Base-by-base conservation (phyloP, 1,140 invertebrate species). In the Marisa cornuarietis region DNA sequence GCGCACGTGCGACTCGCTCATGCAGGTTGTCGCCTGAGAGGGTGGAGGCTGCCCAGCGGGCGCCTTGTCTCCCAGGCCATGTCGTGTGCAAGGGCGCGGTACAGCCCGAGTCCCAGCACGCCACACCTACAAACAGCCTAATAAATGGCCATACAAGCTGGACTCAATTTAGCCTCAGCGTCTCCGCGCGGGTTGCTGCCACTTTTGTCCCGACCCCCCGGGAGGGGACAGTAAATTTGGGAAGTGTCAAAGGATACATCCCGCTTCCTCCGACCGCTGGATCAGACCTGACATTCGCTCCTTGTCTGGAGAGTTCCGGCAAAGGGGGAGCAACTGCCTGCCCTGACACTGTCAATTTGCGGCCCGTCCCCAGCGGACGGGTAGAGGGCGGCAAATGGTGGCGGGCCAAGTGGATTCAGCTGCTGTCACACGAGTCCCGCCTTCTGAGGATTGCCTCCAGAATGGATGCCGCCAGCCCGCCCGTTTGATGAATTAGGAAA, bases 301-400 rank as follows among this genome's bases (percentile, higher is more conserved):
- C 61, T 63, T 66, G 74, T 61, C 62, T 66, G 74, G 74, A 76
- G 74, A 66, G 24, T 26, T 24, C 61, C 74, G 42, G 42, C 22
- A 51, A 26, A 72, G 58, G 68, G 78, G 22, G 58, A 24, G 54
- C n/a, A 54, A 68, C 54, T 52, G 69, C 16, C 66, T 62, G 58
- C 58, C 68, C 78, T 79, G 78, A 71, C 78, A 71, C 26, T 72
- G 78, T 79, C 78, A 79, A 79, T 79, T 79, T 79, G 69, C 58
- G 78, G 78, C 49, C 7, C 26, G 76, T 78, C 76, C 66, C 76
- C 66, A 49, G 49, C 13, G 76, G 68, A 58, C 76, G 76, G 51
- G 22, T 51, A 8, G 24, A 62, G 74, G 74, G 24, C 61, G 31
- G 62, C 7, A n/a, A 68, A n/a, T 14, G 51, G 71, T 54, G 71